phyloP scores from a whole-genome alignment of 2,113 vertebrate species.

The Beaufortia kweichowensis region DNA sequence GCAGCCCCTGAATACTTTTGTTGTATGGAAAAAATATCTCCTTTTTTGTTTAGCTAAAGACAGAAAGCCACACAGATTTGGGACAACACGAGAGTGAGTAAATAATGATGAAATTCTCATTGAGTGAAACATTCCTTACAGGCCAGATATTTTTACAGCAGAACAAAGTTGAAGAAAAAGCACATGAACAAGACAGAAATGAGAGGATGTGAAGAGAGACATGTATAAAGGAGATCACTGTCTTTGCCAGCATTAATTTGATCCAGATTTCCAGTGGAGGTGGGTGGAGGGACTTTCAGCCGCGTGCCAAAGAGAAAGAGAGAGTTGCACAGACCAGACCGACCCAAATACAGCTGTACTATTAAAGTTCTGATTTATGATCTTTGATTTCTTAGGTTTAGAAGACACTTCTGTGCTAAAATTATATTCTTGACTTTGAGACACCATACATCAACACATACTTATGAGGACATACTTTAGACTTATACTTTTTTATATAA shows the following conservation, averaged over 20 bases:
- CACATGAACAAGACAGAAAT: background rate
- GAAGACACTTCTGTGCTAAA: background rate
- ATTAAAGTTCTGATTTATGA: background rate
- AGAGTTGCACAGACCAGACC: conserved; percentile 26
- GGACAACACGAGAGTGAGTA: background rate
- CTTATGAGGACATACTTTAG: no score
- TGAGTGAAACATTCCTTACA: background rate
- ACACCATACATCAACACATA: no score
- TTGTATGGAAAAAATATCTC: no score
- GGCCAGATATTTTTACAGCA: background rate
- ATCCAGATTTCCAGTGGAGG: conserved; percentile 67
- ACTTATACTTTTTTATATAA: no score
- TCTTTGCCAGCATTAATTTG: conserved; percentile 67
- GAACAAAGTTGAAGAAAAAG: background rate
- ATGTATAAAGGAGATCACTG: conserved; percentile 52
- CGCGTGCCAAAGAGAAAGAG: background rate
- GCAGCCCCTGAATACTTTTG: no score
- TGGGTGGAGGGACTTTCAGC: conserved; percentile 13
- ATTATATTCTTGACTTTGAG: background rate
- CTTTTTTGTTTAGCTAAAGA: no score
- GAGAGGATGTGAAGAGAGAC: conserved; percentile 28
- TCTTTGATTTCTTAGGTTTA: background rate
- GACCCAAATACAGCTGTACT: conserved; percentile 19
- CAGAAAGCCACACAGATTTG: background rate
- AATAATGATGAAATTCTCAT: background rate